Evolutionary conservation across 2,797 vertebrate genomes (phyloP).

Genomic region (Rhinoraja longicauda): DNA sequence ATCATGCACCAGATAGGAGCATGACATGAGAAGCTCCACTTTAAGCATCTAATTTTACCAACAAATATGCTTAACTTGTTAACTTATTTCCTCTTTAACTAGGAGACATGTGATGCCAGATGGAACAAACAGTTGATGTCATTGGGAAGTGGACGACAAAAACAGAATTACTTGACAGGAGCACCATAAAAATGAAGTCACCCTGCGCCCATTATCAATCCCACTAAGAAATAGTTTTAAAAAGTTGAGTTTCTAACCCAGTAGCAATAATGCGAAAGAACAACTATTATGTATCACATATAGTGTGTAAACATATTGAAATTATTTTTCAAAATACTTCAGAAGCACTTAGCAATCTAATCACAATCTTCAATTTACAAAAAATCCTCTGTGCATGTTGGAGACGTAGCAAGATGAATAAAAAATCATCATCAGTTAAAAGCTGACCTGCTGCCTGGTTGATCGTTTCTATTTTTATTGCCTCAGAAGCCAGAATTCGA

Average conservation of each 20-base stretch:
- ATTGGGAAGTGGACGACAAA: no score
- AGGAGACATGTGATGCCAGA: no score
- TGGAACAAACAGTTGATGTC: no score
- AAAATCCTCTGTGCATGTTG: background rate
- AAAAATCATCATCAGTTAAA: background rate
- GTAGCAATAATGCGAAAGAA: background rate
- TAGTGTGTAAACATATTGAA: background rate
- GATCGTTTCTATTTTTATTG: conserved; percentile 79
- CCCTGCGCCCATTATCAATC: no score
- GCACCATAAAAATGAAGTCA: no score
- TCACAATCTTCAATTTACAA: background rate
- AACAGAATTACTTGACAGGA: no score
- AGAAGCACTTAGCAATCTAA: background rate
- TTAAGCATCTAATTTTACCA: background rate
- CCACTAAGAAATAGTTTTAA: no score
- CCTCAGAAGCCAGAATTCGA: conserved; percentile 92
- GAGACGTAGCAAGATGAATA: background rate
- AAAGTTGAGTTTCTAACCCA: background rate
- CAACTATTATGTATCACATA: background rate
- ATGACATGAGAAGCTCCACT: background rate
- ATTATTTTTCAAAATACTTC: background rate
- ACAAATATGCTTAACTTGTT: background rate
- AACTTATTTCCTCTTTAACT: no score
- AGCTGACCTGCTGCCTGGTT: conserved; percentile 78
- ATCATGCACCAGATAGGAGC: background rate